Conservation (phyloP, 1,140 invertebrate genomes). For the Drosophila melanica region DNA sequence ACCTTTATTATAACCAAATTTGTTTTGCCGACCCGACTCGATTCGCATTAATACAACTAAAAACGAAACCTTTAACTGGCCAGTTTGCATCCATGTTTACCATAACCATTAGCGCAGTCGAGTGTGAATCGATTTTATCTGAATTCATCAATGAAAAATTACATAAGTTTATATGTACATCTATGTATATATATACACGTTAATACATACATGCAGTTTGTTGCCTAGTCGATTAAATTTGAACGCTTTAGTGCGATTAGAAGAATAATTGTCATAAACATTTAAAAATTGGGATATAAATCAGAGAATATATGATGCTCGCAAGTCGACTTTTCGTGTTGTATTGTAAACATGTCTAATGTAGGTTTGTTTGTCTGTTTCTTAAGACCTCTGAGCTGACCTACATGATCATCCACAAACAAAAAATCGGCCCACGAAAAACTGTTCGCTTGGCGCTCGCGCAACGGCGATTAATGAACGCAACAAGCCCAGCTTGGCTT, state of each 20-base stretch:
- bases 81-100: background rate
- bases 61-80: background rate
- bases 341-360: background rate
- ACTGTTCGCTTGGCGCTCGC: background rate
- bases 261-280: too few species aligned
- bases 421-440: background rate
- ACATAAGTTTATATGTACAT: background rate
- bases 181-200: background rate
- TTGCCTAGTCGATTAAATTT: too few species aligned
- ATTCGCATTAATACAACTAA: background rate
- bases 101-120: constrained; percentile 12
- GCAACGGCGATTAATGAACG: constrained; percentile 19
- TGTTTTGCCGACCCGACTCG: background rate
- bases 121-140: constrained; percentile 6
- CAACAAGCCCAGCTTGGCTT: background rate
- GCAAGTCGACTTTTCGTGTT: background rate
- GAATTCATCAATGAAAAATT: background rate
- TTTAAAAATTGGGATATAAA: too few species aligned
- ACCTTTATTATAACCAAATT: too few species aligned
- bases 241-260: too few species aligned
- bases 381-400: background rate
- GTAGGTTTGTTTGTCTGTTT: background rate
- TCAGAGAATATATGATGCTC: too few species aligned
- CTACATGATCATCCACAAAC: background rate
- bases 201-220: too few species aligned